Base-by-base conservation (phyloP, 1,140 invertebrate genomes). In the Pogonus chalceus region DNA sequence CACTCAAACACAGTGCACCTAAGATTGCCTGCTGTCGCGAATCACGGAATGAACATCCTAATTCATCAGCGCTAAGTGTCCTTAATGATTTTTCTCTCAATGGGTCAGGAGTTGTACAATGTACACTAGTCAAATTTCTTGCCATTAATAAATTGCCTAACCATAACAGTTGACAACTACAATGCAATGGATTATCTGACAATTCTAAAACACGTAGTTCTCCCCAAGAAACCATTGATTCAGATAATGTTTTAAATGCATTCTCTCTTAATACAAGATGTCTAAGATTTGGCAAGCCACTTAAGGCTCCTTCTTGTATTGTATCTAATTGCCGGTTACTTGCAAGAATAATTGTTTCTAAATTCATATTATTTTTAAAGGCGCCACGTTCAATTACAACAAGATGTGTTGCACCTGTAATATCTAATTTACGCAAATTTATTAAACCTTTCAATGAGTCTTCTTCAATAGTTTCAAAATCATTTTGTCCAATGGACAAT, bases 121-220 rank as follows among this genome's bases (percentile, higher is more conserved):
- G 76, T 1, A 91, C 81, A 35, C 81, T 80, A 24, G 79, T 86
- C 18, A 82, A 80, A 62, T 90, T 90, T 35, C 85, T 75, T 2
- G 79, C 79, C 1, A 79, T 74, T 4, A 90, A 71, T n/a, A 90
- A 71, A 54, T 88, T 84, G 7, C 83, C 76, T 37, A 92, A 72
- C 89, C 89, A 93, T 24, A 88, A 68, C 2, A 91, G 63, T 52
- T 81, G 79, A 61, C 90, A 92, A 59, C 84, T 82, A 67, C 90
- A 93, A n/a, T 81, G 70, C 10, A 93, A 71, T 0, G 88, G 88
- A 63, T 92, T 92, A 56, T 90, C 88, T 12, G 85, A 84, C 3
- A 93, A 71, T 57, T 91, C 87, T 9, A 92, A 64, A 2, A 78
- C 76, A 20, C 80, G 75, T n/a, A 92, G 67, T 58, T 89, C 87